phyloP scores from a whole-genome alignment of 2,797 vertebrate species.

The Micropoecilia bifurca region DNA sequence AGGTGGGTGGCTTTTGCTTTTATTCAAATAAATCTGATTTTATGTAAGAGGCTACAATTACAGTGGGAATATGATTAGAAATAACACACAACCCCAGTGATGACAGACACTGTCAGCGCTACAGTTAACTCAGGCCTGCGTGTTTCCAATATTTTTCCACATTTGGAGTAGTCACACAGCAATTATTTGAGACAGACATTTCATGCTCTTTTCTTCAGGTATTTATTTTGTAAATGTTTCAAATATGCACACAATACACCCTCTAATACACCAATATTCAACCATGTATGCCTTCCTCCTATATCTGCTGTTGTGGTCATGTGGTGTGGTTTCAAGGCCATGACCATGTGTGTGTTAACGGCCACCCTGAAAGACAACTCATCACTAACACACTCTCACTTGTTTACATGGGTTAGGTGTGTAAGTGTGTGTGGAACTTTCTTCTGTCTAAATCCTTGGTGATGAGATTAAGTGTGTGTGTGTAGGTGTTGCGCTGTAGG shows the following conservation, averaged over 20 bases:
- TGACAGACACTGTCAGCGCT: neutral
- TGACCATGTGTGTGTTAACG: slow-evolving; percentile 41
- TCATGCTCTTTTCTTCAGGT: neutral
- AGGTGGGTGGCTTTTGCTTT: neutral
- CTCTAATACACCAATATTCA: neutral
- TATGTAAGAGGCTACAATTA: neutral
- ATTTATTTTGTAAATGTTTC: neutral
- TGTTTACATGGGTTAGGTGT: slow-evolving; percentile 50
- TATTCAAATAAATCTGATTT: neutral
- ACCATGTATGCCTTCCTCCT: neutral
- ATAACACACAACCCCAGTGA: neutral
- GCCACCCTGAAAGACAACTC: slow-evolving; percentile 42
- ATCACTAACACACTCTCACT: slow-evolving; percentile 32
- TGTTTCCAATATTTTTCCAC: neutral
- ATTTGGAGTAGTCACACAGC: neutral
- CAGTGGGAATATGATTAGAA: neutral
- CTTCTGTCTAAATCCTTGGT: slow-evolving; percentile 49
- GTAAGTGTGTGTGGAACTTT: slow-evolving; percentile 42
- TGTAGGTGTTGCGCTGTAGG: slow-evolving; percentile 59
- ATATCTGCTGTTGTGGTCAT: slow-evolving; percentile 13
- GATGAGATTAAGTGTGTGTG: slow-evolving; percentile 45
- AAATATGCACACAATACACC: neutral
- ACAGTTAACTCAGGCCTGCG: neutral
- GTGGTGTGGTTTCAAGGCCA: slow-evolving; percentile 22
- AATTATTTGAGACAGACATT: neutral